Conservation (phyloP, 2,113 vertebrate genomes). For the Salvelinus fontinalis region DNA sequence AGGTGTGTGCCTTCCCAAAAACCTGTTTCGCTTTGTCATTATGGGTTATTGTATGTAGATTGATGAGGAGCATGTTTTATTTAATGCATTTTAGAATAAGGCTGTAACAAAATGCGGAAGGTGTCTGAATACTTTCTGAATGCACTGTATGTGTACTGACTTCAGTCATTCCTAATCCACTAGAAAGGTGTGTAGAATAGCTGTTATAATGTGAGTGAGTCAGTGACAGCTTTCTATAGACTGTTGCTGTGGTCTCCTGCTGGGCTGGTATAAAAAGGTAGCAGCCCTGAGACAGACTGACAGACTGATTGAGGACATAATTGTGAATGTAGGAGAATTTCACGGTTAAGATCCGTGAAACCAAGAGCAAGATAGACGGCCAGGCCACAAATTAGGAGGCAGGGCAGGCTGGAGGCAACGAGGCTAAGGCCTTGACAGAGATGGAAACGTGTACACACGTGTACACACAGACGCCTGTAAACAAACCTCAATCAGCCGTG, state of each 20-base stretch:
- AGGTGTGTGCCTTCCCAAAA: too few relatives aligned
- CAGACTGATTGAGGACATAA: constrained; percentile 73
- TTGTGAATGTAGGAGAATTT: constrained; percentile 70
- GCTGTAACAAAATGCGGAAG: too few relatives aligned
- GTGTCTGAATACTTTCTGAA: too few relatives aligned
- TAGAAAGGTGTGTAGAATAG: constrained; percentile 7
- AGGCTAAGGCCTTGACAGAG: constrained; percentile 3
- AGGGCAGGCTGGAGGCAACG: constrained; percentile 26
- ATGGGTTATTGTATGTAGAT: too few relatives aligned
- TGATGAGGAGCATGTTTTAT: too few relatives aligned
- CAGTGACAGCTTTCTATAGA: constrained; percentile 23
- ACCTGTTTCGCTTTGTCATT: too few relatives aligned
- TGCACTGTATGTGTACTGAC: too few relatives aligned
- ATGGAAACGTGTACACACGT: background rate
- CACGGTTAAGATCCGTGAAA: constrained; percentile 69
- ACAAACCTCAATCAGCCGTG: constrained; percentile 43
- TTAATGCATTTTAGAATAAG: too few relatives aligned
- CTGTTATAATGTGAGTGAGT: background rate
- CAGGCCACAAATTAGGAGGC: constrained; percentile 58
- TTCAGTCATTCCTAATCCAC: constrained; percentile 21
- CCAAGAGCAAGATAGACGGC: constrained; percentile 61
- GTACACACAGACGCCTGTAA: constrained; percentile 31
- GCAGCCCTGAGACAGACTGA: constrained; percentile 50
- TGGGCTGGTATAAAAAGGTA: constrained; percentile 46
- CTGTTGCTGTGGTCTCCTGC: constrained; percentile 57